These are phyloP conservation scores for Maconellicoccus hirsutus DNA, from an alignment of 1,140 invertebrate genomes.

Conservation along the genomic window DNA sequence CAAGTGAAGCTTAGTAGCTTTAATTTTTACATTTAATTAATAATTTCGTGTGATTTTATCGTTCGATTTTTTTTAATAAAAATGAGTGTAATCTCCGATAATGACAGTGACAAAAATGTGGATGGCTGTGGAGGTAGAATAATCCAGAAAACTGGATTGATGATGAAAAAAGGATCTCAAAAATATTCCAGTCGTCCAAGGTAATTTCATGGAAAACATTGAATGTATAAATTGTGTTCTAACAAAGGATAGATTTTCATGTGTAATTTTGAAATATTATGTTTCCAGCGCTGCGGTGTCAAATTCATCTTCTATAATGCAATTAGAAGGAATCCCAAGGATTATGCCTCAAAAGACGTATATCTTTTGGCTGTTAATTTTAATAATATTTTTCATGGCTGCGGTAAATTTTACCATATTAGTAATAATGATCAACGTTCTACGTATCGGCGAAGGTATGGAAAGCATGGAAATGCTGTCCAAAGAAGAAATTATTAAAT, in stretches of 20 bases:
- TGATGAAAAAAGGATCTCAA: background rate
- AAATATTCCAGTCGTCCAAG: background rate
- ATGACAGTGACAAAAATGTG: constrained; percentile 20
- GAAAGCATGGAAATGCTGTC: constrained; percentile 74
- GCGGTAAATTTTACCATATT: background rate
- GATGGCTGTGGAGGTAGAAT: background rate
- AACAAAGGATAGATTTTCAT: too few relatives aligned
- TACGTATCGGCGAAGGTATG: constrained; percentile 62
- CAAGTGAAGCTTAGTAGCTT: too few relatives aligned
- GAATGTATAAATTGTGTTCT: background rate
- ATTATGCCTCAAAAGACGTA: constrained; percentile 11
- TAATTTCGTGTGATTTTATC: too few relatives aligned
- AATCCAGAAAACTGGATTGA: background rate
- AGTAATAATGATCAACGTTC: constrained; percentile 35
- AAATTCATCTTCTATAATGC: background rate
- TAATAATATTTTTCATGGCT: constrained; percentile 6
- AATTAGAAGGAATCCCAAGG: background rate
- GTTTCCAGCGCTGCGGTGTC: background rate
- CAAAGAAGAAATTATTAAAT: constrained; percentile 60
- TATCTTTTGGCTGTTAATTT: background rate
- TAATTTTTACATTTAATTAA: too few relatives aligned
- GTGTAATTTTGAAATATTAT: too few relatives aligned
- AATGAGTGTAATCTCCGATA: background rate
- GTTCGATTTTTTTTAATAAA: too few relatives aligned
- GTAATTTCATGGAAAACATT: too few relatives aligned